Percentiles rank a stretch among this genome's conserved stretches.
These are phyloP conservation scores for Cantharis flavilabris DNA, from an alignment of 2,888 invertebrate genomes.

Conservation along the genomic window DNA sequence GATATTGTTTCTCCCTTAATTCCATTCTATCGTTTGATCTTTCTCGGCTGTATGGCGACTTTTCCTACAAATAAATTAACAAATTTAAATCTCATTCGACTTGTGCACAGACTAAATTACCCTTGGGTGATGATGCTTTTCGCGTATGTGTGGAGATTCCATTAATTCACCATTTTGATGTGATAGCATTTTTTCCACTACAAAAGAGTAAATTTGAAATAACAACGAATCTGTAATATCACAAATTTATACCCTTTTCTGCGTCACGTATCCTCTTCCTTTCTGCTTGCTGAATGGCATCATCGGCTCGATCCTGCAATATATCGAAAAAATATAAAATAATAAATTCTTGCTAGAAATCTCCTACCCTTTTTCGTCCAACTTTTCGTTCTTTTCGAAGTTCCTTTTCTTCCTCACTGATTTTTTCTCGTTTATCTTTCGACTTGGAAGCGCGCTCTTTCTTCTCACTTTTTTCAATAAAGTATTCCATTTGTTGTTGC, in stretches of 20 bases:
- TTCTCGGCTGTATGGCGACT: conserved; percentile 74
- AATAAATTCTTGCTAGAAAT: neutral
- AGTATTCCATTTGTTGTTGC: conserved; percentile 47
- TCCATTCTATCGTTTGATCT: conserved; percentile 78
- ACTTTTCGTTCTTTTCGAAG: conserved; percentile 79
- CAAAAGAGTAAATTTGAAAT: neutral
- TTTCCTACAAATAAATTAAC: conserved; percentile 65
- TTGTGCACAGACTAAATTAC: conserved; percentile 55
- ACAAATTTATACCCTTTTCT: conserved; percentile 66
- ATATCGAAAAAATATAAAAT: neutral
- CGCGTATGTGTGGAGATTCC: conserved; percentile 62
- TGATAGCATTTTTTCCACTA: conserved; percentile 64
- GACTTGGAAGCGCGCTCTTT: conserved; percentile 59
- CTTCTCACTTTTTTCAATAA: conserved; percentile 55
- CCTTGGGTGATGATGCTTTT: conserved; percentile 76
- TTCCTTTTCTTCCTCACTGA: conserved; percentile 80
- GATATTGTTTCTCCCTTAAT: conserved; percentile 83
- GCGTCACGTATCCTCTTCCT: conserved; percentile 82
- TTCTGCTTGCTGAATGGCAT: conserved; percentile 64
- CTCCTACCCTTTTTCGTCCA: conserved; percentile 74
- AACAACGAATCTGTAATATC: neutral
- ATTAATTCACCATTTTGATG: conserved; percentile 80
- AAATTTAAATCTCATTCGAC: conserved; percentile 6
- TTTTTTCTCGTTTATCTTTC: conserved; percentile 65
- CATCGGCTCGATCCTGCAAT: conserved; percentile 71